Evolutionary conservation across 2,888 invertebrate species (phyloP).

Genomic region (Perizoma affinitatum): DNA sequence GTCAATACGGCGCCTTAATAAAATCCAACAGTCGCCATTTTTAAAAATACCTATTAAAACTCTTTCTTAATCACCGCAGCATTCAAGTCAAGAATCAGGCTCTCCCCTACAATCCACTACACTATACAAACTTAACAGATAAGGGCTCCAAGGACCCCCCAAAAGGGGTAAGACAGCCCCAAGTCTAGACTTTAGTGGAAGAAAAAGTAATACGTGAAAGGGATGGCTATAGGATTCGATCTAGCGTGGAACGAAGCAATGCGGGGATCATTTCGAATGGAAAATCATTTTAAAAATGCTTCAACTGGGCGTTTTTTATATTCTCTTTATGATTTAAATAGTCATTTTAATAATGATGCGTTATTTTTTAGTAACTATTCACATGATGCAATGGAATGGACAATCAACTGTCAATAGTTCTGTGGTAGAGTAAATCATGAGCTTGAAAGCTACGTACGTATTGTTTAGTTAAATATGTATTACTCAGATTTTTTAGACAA

Average conservation of each 20-base stretch:
- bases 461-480: too few species aligned
- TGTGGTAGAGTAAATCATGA: too few species aligned
- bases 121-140: conserved; percentile 83
- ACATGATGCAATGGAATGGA: too few species aligned
- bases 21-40: too few species aligned
- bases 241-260: conserved; percentile 20
- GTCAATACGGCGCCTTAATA: too few species aligned
- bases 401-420: too few species aligned
- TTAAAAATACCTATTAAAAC: conserved; percentile 26
- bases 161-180: conserved; percentile 82
- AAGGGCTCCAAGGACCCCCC: conserved; percentile 81
- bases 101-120: conserved; percentile 79
- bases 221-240: conserved; percentile 54
- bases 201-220: conserved; percentile 73
- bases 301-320: too few species aligned
- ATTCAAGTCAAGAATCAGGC: conserved; percentile 77
- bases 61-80: conserved; percentile 55
- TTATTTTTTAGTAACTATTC: too few species aligned
- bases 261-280: conserved; percentile 9
- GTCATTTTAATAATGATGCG: too few species aligned
- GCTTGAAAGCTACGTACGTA: too few species aligned
- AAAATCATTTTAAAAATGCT: conserved; percentile 4
- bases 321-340: too few species aligned
- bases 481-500: too few species aligned
- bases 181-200: conserved; percentile 78